Conservation (phyloP, 2,888 invertebrate genomes). For the Toxonevra muliebris region DNA sequence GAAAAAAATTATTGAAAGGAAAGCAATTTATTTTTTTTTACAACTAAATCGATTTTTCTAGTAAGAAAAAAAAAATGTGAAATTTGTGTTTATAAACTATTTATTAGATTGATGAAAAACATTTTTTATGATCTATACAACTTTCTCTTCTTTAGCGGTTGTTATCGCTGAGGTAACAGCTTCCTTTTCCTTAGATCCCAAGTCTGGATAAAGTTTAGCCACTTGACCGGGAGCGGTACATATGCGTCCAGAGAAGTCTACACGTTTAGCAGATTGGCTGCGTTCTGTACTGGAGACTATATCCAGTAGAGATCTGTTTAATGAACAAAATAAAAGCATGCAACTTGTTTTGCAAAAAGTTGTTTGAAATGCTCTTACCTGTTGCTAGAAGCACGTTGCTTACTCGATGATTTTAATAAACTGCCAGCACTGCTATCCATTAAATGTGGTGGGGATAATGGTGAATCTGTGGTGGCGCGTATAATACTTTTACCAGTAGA, state of each 20-base stretch:
- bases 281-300: constrained; percentile 68
- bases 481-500: constrained; percentile 66
- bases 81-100: too few relatives aligned
- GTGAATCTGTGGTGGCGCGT: constrained; percentile 85
- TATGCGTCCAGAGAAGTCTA: constrained; percentile 75
- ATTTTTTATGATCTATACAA: too few relatives aligned
- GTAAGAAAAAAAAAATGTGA: too few relatives aligned
- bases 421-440: constrained; percentile 49
- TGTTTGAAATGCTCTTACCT: constrained; percentile 41
- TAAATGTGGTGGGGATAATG: constrained; percentile 80
- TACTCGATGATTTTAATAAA: constrained; percentile 51
- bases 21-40: too few relatives aligned
- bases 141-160: constrained; percentile 52
- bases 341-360: too few relatives aligned
- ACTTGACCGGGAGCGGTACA: constrained; percentile 70
- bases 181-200: constrained; percentile 64
- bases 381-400: constrained; percentile 51
- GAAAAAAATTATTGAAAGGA: too few relatives aligned
- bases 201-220: constrained; percentile 79
- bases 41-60: too few relatives aligned
- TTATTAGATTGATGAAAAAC: too few relatives aligned
- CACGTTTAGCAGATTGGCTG: constrained; percentile 65
- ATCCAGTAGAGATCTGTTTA: constrained; percentile 67
- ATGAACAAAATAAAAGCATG: not conserved
- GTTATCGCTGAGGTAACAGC: constrained; percentile 31